Conservation (phyloP, 64 coral and sea anemone species). For the Cladopsammia gracilis region DNA sequence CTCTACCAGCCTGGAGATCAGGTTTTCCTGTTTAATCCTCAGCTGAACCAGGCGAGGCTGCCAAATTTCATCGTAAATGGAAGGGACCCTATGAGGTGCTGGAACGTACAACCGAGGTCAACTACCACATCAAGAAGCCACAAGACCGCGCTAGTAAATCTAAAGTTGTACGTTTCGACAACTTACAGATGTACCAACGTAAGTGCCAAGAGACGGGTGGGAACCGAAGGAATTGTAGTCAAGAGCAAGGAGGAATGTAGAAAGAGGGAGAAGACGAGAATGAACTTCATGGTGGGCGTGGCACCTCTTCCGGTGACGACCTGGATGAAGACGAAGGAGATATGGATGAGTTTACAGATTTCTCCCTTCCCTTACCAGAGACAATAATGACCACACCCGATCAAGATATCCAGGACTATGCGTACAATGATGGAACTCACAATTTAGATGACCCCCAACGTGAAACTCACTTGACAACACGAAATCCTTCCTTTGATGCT, state of each 20-base stretch:
- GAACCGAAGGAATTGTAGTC: neutral
- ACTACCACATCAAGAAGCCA: conserved; percentile 53
- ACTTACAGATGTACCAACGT: conserved; percentile 62
- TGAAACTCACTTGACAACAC: neutral
- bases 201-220: neutral
- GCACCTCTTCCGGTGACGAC: neutral
- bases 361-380: neutral
- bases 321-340: conserved; percentile 1
- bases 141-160: neutral
- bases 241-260: neutral
- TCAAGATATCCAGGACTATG: neutral
- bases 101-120: conserved; percentile 57
- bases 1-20: conserved; percentile 33
- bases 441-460: neutral
- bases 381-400: neutral
- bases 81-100: conserved; percentile 53
- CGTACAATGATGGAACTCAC: neutral
- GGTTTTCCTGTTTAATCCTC: conserved; percentile 49
- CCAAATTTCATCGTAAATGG: conserved; percentile 71
- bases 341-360: neutral
- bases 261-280: neutral
- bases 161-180: conserved; percentile 62
- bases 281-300: neutral
- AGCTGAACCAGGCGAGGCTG: conserved; percentile 38
- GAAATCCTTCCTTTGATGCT: neutral